These are phyloP conservation scores for Agonopterix alstromeriana DNA, from an alignment of 2,888 invertebrate genomes.

Conservation along the genomic window DNA sequence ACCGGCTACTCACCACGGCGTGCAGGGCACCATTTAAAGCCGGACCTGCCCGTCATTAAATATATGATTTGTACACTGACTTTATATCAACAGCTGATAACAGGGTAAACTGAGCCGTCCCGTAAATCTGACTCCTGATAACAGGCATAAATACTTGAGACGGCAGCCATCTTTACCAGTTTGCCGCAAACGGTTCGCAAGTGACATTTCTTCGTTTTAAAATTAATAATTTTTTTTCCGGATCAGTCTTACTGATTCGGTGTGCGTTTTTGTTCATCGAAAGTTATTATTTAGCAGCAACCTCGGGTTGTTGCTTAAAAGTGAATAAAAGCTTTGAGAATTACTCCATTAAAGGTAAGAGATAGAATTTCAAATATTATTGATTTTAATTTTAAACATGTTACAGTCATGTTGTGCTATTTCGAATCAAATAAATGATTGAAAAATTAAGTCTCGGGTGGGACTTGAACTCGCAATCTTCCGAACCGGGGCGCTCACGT, in stretches of 20 bases:
- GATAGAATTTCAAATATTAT: no score
- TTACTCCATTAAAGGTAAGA: slow-evolving; percentile 74
- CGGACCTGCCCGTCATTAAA: slow-evolving; percentile 9
- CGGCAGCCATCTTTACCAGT: slow-evolving; percentile 39
- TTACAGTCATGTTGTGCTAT: no score
- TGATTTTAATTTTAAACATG: no score
- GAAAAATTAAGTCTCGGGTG: no score
- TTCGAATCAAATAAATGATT: no score
- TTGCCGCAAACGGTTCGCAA: slow-evolving; percentile 27
- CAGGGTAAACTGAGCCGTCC: slow-evolving; percentile 21
- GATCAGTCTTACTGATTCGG: slow-evolving; percentile 31
- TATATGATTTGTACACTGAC: slow-evolving; percentile 9
- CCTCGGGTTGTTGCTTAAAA: slow-evolving; percentile 71
- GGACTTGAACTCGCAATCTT: no score
- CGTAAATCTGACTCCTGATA: slow-evolving; percentile 35
- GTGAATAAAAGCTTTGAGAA: slow-evolving; percentile 78
- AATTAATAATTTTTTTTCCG: slow-evolving; percentile 14
- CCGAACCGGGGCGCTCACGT: no score
- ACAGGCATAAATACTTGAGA: slow-evolving; percentile 44
- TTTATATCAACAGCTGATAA: slow-evolving; percentile 36
- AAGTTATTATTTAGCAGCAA: slow-evolving; percentile 60
- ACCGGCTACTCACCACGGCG: no score
- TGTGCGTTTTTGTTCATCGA: slow-evolving; percentile 19
- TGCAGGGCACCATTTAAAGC: no score
- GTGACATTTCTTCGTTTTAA: slow-evolving; percentile 27